A percentile compares a stretch with the other conserved stretches of the same genome.
These are phyloP conservation scores for Achatina immaculata DNA, from an alignment of 1,140 invertebrate species.

Conservation along the genomic window DNA sequence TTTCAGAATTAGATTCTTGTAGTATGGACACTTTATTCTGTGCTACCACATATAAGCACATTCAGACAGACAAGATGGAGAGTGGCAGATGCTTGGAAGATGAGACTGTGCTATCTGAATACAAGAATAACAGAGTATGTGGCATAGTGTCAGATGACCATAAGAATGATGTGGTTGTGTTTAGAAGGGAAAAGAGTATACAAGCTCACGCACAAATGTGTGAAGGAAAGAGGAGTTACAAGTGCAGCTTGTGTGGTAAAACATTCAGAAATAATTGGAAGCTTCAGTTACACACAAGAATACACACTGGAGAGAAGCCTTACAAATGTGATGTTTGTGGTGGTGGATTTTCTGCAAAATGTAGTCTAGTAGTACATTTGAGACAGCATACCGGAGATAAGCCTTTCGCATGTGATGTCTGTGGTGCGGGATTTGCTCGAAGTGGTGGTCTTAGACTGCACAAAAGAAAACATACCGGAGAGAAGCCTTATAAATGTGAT, in stretches of 20 bases:
- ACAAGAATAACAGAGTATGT: too few relatives aligned
- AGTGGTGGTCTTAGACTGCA: neutral
- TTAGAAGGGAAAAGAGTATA: too few relatives aligned
- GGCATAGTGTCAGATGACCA: too few relatives aligned
- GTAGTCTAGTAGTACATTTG: neutral
- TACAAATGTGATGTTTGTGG: slow-evolving; percentile 15
- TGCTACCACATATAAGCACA: too few relatives aligned
- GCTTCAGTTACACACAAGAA: neutral
- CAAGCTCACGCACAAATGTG: neutral
- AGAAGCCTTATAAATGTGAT: slow-evolving; percentile 12
- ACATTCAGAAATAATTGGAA: neutral
- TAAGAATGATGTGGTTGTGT: too few relatives aligned
- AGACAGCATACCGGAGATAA: slow-evolving; percentile 3
- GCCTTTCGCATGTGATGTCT: slow-evolving; percentile 1
- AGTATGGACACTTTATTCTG: too few relatives aligned
- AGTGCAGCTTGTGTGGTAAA: neutral
- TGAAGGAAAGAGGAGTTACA: neutral
- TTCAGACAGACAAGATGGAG: too few relatives aligned
- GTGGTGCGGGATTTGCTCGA: neutral
- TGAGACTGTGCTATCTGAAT: too few relatives aligned
- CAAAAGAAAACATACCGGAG: neutral
- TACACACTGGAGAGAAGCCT: slow-evolving; percentile 1
- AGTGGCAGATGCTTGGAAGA: too few relatives aligned
- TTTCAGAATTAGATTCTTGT: too few relatives aligned
- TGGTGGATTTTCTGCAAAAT: neutral